Conservation (phyloP, 2,888 invertebrate genomes). For the Sepiola atlantica region DNA sequence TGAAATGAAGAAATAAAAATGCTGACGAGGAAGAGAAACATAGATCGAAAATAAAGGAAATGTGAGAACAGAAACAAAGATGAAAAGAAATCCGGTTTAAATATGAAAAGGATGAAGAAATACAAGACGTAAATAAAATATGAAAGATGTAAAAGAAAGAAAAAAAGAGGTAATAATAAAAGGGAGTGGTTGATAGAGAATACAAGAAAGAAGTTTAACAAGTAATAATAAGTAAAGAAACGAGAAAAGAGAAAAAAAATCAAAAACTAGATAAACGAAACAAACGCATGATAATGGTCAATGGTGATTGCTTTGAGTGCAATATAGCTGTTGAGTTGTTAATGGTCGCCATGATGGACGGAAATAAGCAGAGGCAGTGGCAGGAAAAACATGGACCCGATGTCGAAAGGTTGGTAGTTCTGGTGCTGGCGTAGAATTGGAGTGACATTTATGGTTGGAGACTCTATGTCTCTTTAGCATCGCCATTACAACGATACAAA, state of each 20-base stretch:
- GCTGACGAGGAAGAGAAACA: neutral
- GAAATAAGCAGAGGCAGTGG: neutral
- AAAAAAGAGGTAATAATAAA: too few relatives aligned
- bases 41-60: neutral
- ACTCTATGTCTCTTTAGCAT: neutral
- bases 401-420: neutral
- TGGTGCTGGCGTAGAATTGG: neutral
- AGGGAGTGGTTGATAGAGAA: neutral
- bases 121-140: too few relatives aligned
- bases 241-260: too few relatives aligned
- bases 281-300: neutral
- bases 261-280: too few relatives aligned
- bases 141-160: too few relatives aligned
- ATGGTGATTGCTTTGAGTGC: constrained; percentile 3
- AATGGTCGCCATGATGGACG: neutral
- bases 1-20: too few relatives aligned
- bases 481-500: neutral
- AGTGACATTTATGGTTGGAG: neutral
- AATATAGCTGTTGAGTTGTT: neutral
- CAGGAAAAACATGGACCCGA: neutral
- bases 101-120: too few relatives aligned
- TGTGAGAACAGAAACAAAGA: neutral
- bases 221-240: too few relatives aligned
- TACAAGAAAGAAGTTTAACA: neutral
- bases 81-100: too few relatives aligned